These are phyloP conservation scores for Bos indicus DNA, from an alignment of 2,113 vertebrate species.

Conservation along the genomic window DNA sequence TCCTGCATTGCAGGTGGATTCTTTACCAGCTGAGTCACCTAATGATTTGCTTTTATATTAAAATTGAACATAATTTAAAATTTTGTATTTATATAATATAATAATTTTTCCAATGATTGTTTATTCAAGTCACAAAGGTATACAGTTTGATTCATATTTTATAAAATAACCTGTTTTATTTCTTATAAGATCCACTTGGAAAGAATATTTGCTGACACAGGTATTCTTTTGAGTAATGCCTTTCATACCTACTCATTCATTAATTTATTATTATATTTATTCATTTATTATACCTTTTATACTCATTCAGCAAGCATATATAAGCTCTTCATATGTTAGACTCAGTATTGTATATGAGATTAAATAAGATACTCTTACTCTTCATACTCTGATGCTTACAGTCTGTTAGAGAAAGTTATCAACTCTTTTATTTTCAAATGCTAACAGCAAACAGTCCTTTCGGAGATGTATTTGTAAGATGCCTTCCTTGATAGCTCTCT, in stretches of 20 bases:
- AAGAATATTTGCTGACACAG: neutral
- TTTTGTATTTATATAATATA: neutral
- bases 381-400: neutral
- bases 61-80: neutral
- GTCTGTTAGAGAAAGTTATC: neutral
- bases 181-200: neutral
- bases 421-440: slow-evolving; percentile 15
- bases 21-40: neutral
- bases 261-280: neutral
- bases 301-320: neutral
- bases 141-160: neutral
- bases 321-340: neutral
- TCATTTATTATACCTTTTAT: neutral
- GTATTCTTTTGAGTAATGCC: neutral
- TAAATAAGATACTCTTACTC: neutral
- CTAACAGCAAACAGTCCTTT: neutral
- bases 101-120: neutral
- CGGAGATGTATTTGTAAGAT: neutral
- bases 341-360: neutral
- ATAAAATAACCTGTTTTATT: neutral
- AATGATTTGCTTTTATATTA: neutral
- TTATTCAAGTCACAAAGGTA: neutral
- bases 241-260: neutral
- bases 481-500: neutral
- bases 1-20: neutral